Percentiles rank a stretch among this genome's conserved stretches.
Conservation (phyloP, 53 echinoderm and acorn worm species). For the Henricia sp. region DNA sequence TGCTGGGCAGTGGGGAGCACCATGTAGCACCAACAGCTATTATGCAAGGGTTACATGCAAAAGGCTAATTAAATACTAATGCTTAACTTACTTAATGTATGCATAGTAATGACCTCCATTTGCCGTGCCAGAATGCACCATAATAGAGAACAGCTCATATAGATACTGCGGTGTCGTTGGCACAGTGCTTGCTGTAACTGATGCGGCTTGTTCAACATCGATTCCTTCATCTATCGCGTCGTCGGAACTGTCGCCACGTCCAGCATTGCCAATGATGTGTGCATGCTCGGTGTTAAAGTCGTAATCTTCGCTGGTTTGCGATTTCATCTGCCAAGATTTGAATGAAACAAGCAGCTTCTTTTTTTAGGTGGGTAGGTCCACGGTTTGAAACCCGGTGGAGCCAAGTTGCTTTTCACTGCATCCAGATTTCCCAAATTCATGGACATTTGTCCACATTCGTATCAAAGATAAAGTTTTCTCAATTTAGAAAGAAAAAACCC, state of each 20-base stretch:
- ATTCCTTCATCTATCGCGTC: constrained; percentile 93
- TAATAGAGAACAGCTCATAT: constrained; percentile 97
- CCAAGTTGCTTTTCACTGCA: too few species aligned
- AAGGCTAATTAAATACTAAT: too few species aligned
- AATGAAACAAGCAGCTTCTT: background rate
- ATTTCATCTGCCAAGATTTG: too few species aligned
- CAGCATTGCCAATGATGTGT: constrained; percentile 74
- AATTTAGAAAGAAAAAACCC: background rate
- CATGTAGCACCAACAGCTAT: too few species aligned
- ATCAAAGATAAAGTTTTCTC: background rate
- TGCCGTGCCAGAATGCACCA: constrained; percentile 99
- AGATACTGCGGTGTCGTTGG: constrained; percentile 68
- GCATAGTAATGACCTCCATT: constrained; percentile 99
- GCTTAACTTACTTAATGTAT: constrained; percentile 96
- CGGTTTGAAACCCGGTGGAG: too few species aligned
- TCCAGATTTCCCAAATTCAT: too few species aligned
- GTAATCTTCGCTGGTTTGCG: constrained; percentile 54
- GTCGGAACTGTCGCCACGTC: constrained; percentile 78
- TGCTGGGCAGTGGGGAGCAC: too few species aligned
- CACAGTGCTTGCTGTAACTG: constrained; percentile 52
- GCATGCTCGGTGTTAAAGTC: constrained; percentile 64
- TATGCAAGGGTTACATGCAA: too few species aligned
- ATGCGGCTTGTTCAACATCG: constrained; percentile 84
- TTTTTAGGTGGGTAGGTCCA: background rate
- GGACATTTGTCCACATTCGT: too few species aligned